A percentile compares a stretch with the other conserved stretches of the same genome.
These are phyloP conservation scores for Thamnophis elegans DNA, from an alignment of 2,797 vertebrate genomes.

Conservation along the genomic window DNA sequence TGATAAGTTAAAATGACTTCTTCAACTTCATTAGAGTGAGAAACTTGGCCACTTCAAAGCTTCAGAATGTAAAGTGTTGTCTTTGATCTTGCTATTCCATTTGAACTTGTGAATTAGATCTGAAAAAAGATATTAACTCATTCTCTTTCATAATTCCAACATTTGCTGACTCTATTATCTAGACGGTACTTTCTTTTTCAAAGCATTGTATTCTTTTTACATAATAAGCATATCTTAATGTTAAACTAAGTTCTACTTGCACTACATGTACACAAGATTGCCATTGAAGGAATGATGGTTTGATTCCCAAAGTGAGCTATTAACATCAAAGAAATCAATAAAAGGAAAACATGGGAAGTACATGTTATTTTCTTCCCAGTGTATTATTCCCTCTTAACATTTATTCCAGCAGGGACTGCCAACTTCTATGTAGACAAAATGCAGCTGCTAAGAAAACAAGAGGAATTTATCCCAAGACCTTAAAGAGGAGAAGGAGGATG, in stretches of 20 bases:
- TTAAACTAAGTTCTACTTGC: background rate
- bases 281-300: background rate
- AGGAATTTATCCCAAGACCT: background rate
- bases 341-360: background rate
- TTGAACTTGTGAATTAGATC: constrained; percentile 20
- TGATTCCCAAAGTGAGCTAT: background rate
- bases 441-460: background rate
- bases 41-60: constrained; percentile 28
- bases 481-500: background rate
- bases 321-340: background rate
- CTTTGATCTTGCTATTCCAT: constrained; percentile 42
- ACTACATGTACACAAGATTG: background rate
- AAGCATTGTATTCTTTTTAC: constrained; percentile 13
- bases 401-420: background rate
- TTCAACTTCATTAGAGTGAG: background rate
- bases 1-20: background rate
- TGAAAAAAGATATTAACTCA: background rate
- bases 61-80: background rate
- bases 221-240: background rate
- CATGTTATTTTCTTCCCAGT: background rate
- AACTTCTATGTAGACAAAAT: background rate
- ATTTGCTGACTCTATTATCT: background rate
- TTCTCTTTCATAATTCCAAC: constrained; percentile 17
- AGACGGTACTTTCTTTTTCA: constrained; percentile 8
- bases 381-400: background rate